These are phyloP conservation scores for Ophion ventricosus DNA, from an alignment of 2,888 invertebrate species.

Conservation along the genomic window DNA sequence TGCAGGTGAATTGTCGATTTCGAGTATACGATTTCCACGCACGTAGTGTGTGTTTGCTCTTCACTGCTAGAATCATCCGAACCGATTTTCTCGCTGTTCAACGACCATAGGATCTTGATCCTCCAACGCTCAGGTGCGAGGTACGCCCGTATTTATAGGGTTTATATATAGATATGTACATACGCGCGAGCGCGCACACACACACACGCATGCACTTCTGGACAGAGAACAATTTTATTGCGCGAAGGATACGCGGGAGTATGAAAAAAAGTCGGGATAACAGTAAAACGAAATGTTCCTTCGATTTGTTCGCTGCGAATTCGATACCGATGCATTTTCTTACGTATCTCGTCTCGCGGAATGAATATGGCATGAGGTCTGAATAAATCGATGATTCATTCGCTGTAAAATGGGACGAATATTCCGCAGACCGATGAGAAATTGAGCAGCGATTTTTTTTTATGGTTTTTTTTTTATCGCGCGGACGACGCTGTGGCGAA, in stretches of 20 bases:
- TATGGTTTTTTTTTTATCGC: no score
- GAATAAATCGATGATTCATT: no score
- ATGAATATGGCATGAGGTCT: no score
- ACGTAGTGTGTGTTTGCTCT: slow-evolving; percentile 26
- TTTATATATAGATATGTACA: not conserved
- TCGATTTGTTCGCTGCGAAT: slow-evolving; percentile 22
- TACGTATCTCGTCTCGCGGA: not conserved
- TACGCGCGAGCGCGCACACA: not conserved
- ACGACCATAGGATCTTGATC: slow-evolving; percentile 45
- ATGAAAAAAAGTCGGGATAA: slow-evolving; percentile 37
- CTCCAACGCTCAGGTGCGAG: slow-evolving; percentile 32
- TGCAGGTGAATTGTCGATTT: slow-evolving; percentile 65
- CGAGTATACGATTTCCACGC: slow-evolving; percentile 57
- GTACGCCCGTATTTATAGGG: not conserved
- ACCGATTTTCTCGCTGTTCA: slow-evolving; percentile 36
- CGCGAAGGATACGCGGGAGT: slow-evolving; percentile 22
- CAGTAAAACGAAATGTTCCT: slow-evolving; percentile 48
- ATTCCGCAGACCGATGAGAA: no score
- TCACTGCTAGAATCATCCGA: not conserved
- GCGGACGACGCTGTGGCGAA: no score
- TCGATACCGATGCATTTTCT: not conserved
- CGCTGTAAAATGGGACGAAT: no score
- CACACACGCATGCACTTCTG: not conserved
- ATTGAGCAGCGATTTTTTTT: no score
- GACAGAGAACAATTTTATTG: slow-evolving; percentile 28